phyloP scores from a whole-genome alignment of 2,888 invertebrate genomes.

The Idaea biselata region DNA sequence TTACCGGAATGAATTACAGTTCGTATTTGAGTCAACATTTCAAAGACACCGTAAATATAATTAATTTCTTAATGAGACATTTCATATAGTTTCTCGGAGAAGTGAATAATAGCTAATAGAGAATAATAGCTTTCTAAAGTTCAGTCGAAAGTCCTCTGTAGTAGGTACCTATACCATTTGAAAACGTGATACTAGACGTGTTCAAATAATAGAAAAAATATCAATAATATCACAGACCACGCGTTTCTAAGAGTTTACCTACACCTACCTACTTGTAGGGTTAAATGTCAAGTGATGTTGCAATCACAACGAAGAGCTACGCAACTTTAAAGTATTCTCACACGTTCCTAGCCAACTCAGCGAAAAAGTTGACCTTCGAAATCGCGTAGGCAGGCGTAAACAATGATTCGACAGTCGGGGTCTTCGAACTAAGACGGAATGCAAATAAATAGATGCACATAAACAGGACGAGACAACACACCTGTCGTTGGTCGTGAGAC shows the following conservation, averaged over 20 bases:
- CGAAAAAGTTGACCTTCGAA: slow-evolving; percentile 53
- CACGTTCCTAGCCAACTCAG: background rate
- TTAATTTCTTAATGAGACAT: slow-evolving; percentile 9
- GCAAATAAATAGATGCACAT: slow-evolving; percentile 75
- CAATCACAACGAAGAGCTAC: background rate
- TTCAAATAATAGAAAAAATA: background rate
- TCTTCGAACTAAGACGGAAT: slow-evolving; percentile 74
- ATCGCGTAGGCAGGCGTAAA: slow-evolving; percentile 55
- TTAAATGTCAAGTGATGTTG: background rate
- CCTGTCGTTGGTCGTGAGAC: slow-evolving; percentile 70
- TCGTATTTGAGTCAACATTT: slow-evolving; percentile 29
- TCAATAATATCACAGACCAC: background rate
- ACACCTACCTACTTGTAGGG: background rate
- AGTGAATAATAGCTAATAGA: too few relatives aligned
- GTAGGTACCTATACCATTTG: background rate
- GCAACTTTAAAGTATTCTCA: background rate
- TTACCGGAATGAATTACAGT: slow-evolving; percentile 49
- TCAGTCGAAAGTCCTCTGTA: too few relatives aligned
- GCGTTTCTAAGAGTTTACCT: background rate
- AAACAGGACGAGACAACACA: slow-evolving; percentile 71
- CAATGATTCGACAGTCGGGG: slow-evolving; percentile 61
- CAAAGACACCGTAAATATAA: slow-evolving; percentile 20
- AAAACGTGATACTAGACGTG: background rate
- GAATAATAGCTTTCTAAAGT: background rate
- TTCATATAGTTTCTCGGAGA: background rate